These are phyloP conservation scores for Apolygus lucorum DNA, from an alignment of 1,140 invertebrate species.

Conservation along the genomic window DNA sequence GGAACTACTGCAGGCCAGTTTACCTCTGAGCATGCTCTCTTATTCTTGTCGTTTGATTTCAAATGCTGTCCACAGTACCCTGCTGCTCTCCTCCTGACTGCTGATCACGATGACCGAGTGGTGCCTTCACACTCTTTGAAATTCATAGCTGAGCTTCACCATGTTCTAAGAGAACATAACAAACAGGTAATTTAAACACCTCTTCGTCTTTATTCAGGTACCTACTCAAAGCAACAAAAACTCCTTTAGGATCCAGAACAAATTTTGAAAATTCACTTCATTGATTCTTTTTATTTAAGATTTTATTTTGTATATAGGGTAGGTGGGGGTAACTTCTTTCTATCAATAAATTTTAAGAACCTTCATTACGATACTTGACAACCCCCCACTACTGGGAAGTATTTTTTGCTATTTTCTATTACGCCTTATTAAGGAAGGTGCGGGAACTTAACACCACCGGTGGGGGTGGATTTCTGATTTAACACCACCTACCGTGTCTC, in stretches of 20 bases:
- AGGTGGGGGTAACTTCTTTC: background rate
- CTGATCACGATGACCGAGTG: slow-evolving; percentile 96
- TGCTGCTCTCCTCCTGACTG: slow-evolving; percentile 80
- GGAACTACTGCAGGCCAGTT: too few relatives aligned
- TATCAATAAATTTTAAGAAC: background rate
- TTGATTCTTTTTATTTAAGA: background rate
- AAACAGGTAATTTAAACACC: slow-evolving; percentile 44
- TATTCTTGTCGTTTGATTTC: too few relatives aligned
- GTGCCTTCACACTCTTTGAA: slow-evolving; percentile 94
- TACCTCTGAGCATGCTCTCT: too few relatives aligned
- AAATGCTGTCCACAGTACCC: slow-evolving; percentile 88
- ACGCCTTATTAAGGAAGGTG: too few relatives aligned
- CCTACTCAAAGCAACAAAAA: background rate
- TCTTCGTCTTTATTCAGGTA: background rate
- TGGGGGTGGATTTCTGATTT: too few relatives aligned
- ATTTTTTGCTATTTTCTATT: too few relatives aligned
- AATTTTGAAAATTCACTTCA: background rate
- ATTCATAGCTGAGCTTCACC: slow-evolving; percentile 84
- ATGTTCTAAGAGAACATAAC: slow-evolving; percentile 52
- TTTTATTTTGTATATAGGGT: background rate
- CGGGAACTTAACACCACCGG: too few relatives aligned
- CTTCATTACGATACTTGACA: background rate
- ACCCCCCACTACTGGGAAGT: too few relatives aligned
- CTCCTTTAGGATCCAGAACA: background rate
- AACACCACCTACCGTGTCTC: too few relatives aligned